Percentiles rank a stretch among this genome's conserved stretches.
Evolutionary conservation across 1,140 invertebrate species (phyloP).

Genomic region (Magallana gigas): DNA sequence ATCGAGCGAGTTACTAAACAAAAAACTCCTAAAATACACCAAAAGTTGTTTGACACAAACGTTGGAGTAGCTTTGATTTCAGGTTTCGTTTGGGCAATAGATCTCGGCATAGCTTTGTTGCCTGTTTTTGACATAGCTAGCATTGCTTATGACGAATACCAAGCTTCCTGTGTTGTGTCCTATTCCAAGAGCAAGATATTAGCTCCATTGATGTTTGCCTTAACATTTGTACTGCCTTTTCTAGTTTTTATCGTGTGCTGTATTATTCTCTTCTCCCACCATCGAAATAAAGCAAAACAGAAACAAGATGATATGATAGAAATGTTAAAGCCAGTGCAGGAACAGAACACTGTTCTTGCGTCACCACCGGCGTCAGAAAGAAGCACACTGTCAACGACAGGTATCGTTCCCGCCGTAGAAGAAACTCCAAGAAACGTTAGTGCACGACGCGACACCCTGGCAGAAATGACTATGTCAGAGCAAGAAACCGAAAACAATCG

Average conservation of each 20-base stretch:
- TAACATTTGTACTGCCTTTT: not conserved
- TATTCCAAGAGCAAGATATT: conserved; percentile 15
- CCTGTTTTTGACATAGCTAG: conserved; percentile 26
- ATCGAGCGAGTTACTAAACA: conserved; percentile 26
- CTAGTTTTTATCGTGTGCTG: not conserved
- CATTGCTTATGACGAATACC: conserved; percentile 44
- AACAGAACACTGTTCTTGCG: not conserved
- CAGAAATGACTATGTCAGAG: conserved; percentile 32
- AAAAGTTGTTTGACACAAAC: conserved; percentile 28
- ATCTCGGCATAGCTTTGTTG: conserved; percentile 29
- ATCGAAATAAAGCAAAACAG: conserved; percentile 37
- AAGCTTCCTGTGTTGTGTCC: conserved; percentile 37
- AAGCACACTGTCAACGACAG: conserved; percentile 17
- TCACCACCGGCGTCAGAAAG: not conserved
- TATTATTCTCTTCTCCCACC: conserved; percentile 20
- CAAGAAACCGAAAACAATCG: conserved; percentile 6
- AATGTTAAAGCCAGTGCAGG: not conserved
- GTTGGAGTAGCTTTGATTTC: conserved; percentile 1
- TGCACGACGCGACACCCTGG: not conserved
- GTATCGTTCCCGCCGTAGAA: not conserved
- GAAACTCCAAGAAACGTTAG: not conserved
- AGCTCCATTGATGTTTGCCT: not conserved
- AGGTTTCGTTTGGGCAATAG: conserved; percentile 30
- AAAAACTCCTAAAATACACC: not conserved
- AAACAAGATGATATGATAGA: conserved; percentile 8